phyloP scores from a whole-genome alignment of 2,797 vertebrate species.

The Semaprochilodus insignis region DNA sequence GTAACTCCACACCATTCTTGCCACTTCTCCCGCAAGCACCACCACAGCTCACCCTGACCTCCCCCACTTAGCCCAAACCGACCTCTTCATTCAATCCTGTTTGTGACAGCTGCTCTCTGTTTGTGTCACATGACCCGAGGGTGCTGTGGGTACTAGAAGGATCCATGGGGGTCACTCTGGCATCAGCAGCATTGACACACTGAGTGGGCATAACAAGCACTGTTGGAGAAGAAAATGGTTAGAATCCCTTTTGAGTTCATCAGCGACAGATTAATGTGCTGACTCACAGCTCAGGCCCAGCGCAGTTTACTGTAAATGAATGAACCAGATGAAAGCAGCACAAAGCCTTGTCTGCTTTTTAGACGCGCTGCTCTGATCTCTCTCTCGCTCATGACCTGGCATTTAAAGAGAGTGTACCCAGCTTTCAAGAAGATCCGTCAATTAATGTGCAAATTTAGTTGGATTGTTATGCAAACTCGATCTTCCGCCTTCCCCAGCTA shows the following conservation, averaged over 20 bases:
- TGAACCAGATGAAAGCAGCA: constrained; percentile 27
- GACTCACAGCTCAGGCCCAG: not conserved
- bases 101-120: constrained; percentile 57
- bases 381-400: not conserved
- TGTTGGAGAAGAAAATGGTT: constrained; percentile 38
- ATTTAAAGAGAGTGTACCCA: constrained; percentile 5
- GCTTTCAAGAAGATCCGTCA: constrained; percentile 1
- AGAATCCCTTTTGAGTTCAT: constrained; percentile 4
- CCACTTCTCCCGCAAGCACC: constrained; percentile 31
- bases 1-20: constrained; percentile 46
- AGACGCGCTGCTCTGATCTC: constrained; percentile 14
- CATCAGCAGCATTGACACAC: not conserved
- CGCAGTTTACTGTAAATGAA: constrained; percentile 33
- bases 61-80: not conserved
- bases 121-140: constrained; percentile 47
- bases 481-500: not conserved
- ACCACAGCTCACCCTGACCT: not conserved
- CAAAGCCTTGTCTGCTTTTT: constrained; percentile 12
- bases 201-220: constrained; percentile 29
- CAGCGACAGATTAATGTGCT: constrained; percentile 15
- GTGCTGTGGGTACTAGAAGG: constrained; percentile 36
- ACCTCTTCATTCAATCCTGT: constrained; percentile 33
- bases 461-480: constrained; percentile 38
- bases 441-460: constrained; percentile 50
- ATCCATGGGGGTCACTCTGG: constrained; percentile 42